phyloP scores from a whole-genome alignment of 1,140 invertebrate species.

The Drosophila tani region DNA sequence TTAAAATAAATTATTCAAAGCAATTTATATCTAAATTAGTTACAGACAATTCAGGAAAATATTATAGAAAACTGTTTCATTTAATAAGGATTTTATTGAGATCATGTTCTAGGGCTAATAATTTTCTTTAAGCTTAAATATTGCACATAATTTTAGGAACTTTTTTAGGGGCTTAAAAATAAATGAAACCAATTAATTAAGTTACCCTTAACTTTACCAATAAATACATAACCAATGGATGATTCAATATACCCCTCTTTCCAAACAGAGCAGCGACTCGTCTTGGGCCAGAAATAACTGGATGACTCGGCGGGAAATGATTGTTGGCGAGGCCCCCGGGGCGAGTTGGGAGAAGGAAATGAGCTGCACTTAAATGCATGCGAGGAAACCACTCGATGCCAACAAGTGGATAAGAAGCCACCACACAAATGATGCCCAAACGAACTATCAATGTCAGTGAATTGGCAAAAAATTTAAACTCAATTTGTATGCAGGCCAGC shows the following conservation, averaged over 20 bases:
- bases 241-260: slow-evolving; percentile 7
- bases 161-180: not conserved
- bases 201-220: not conserved
- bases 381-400: slow-evolving; percentile 84
- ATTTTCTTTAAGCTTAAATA: too few species aligned
- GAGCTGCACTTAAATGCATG: slow-evolving; percentile 83
- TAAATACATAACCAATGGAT: not conserved
- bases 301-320: slow-evolving; percentile 65
- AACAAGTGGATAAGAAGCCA: slow-evolving; percentile 84
- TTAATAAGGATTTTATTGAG: not conserved
- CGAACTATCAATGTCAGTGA: slow-evolving; percentile 84
- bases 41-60: too few species aligned
- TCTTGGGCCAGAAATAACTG: slow-evolving; percentile 74
- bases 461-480: slow-evolving; percentile 84
- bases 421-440: slow-evolving; percentile 84
- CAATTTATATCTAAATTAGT: not conserved
- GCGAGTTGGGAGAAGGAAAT: slow-evolving; percentile 75
- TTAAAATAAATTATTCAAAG: not conserved
- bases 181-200: not conserved
- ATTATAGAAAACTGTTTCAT: too few species aligned
- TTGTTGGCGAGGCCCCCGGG: slow-evolving; percentile 48
- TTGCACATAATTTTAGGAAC: too few species aligned
- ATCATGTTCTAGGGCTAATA: too few species aligned
- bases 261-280: slow-evolving; percentile 13
- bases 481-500: slow-evolving; percentile 82